These are phyloP conservation scores for Anguilla marmorata DNA, from an alignment of 2,797 vertebrate species.

Conservation along the genomic window DNA sequence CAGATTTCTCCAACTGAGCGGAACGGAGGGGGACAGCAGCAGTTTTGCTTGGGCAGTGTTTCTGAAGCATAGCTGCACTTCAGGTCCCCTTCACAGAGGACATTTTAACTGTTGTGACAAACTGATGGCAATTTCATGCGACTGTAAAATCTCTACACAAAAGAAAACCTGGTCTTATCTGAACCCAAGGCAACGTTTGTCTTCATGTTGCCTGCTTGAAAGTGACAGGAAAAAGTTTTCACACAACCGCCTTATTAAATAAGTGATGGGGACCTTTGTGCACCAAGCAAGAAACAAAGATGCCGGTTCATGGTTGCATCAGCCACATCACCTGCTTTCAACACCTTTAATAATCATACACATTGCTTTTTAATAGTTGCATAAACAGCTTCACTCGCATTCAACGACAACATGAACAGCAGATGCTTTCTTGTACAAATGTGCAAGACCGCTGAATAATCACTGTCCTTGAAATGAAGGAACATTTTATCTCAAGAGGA, in stretches of 20 bases:
- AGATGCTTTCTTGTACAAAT: not conserved
- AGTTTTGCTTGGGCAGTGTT: not conserved
- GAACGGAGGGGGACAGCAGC: not conserved
- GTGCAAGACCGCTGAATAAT: not conserved
- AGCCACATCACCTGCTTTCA: not conserved
- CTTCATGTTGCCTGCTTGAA: not conserved
- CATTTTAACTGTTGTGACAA: conserved; percentile 8
- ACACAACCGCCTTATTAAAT: not conserved
- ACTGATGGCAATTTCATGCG: conserved; percentile 13
- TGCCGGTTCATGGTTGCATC: not conserved
- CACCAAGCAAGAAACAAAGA: not conserved
- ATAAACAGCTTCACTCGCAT: not conserved
- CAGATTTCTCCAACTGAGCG: not conserved
- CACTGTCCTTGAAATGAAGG: not conserved
- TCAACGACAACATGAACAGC: not conserved
- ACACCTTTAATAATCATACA: not conserved
- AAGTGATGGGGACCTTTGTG: not conserved
- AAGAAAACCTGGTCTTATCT: not conserved
- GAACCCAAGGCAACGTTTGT: not conserved
- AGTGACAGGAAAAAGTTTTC: not conserved
- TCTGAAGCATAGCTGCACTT: not conserved
- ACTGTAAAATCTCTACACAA: not conserved
- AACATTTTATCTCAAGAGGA: not conserved
- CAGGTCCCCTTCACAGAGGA: not conserved
- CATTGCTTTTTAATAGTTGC: not conserved